These are phyloP conservation scores for Tor tambroides DNA, from an alignment of 2,113 vertebrate species.

Conservation along the genomic window DNA sequence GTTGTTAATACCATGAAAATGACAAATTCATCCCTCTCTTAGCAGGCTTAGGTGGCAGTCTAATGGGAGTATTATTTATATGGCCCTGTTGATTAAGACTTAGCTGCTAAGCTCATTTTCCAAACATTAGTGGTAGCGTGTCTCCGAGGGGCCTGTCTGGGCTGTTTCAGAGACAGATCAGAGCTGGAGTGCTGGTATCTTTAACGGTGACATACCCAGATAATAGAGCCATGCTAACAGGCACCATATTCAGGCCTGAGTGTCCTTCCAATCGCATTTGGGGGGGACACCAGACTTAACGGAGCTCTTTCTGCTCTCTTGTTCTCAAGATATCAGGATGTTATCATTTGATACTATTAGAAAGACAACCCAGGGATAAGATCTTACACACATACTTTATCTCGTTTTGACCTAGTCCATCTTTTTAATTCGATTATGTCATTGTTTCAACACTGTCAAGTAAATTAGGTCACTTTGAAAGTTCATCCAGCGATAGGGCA, in stretches of 20 bases:
- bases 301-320: not conserved
- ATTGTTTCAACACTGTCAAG: slow-evolving; percentile 18
- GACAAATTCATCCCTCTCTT: slow-evolving; percentile 55
- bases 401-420: slow-evolving; percentile 15
- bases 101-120: slow-evolving; percentile 56
- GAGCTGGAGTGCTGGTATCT: slow-evolving; percentile 55
- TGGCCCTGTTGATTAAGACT: slow-evolving; percentile 56
- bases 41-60: slow-evolving; percentile 54
- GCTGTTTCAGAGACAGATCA: slow-evolving; percentile 58
- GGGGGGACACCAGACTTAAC: not conserved
- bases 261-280: slow-evolving; percentile 11
- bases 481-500: slow-evolving; percentile 8
- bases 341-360: not conserved
- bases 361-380: not conserved
- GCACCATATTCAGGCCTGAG: slow-evolving; percentile 43
- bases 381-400: not conserved
- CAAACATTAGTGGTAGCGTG: slow-evolving; percentile 62
- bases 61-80: slow-evolving; percentile 59
- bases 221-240: slow-evolving; percentile 55
- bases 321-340: not conserved
- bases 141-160: slow-evolving; percentile 55
- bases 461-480: slow-evolving; percentile 40
- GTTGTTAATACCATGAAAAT: slow-evolving; percentile 52
- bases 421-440: slow-evolving; percentile 40
- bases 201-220: slow-evolving; percentile 60